Base-by-base conservation (phyloP, 2,797 vertebrate genomes). In the Anabas testudineus region DNA sequence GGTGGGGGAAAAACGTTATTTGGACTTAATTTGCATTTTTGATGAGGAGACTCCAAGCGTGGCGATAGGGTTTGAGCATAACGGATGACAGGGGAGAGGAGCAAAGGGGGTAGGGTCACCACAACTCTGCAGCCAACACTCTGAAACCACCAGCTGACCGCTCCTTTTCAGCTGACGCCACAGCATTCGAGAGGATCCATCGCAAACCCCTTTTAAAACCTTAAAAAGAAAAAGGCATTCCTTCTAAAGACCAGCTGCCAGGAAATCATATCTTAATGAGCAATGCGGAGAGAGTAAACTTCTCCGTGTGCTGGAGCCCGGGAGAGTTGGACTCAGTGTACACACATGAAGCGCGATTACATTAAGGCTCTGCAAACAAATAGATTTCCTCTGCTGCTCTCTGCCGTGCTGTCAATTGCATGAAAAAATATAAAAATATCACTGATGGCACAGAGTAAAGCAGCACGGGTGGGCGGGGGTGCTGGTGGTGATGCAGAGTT, bases 311-410 rank as follows among this genome's bases (percentile, higher is more conserved):
- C 89, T 90, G 90, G 86, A 93, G 75, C 94, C 93, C 87, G 88
- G 91, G 92, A 95, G 88, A 94, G 92, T 93, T 94, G 94, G 94
- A 95, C 95, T 95, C 94, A 93, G 93, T 94, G 95, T 95, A 96
- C 97, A 97, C 95, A 95, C 93, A 91, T 87, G 95, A 95, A 88
- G 67, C 72, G 51, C 82, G 88, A 93, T 93, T 91, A 92, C 89
- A 88, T 88, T 91, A 92, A 87, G 88, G 80, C 90, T 93, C 80
- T 86, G 84, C 87, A 91, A 92, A 91, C 92, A 92, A 91, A 92
- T 91, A 92, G 92, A 94, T 88, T 88, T 85, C 82, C 96, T 96
- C 96, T 94, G 94, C 64, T 67, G 68, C 70, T 74, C 71, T 57
- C 76, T 53, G 74, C 80, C 24, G 62, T 86, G 77, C 88, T 76